Evolutionary conservation across 2,797 vertebrate genomes (phyloP).

Genomic region (Phrynocephalus guinanensis): DNA sequence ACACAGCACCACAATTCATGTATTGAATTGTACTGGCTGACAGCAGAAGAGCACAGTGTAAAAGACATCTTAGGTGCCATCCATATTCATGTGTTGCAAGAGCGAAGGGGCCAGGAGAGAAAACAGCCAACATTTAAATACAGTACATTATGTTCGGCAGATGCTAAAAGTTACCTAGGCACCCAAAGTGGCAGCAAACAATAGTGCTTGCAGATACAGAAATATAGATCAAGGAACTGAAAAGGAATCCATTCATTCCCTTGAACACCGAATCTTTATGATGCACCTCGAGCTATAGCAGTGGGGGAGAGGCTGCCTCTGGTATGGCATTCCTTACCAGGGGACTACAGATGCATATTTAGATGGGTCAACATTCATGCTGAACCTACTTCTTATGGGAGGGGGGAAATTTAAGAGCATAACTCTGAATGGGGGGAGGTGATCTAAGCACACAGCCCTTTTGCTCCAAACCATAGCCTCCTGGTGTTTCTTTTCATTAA

Average conservation of each 20-base stretch:
- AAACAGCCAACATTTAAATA: neutral
- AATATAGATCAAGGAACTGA: neutral
- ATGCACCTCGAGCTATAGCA: too few species aligned
- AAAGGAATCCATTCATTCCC: neutral
- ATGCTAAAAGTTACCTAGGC: neutral
- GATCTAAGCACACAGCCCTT: neutral
- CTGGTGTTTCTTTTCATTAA: neutral
- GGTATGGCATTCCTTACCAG: too few species aligned
- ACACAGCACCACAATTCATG: neutral
- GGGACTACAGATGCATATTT: too few species aligned
- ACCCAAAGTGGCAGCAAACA: too few species aligned
- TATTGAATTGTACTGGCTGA: neutral
- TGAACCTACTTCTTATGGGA: too few species aligned
- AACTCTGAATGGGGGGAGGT: neutral
- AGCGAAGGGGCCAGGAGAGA: neutral
- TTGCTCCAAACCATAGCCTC: neutral
- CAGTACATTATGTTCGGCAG: neutral
- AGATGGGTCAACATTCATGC: too few species aligned
- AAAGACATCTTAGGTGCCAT: neutral
- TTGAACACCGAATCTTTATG: too few species aligned
- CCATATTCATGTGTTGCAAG: neutral
- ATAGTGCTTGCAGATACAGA: neutral
- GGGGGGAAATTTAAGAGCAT: too few species aligned
- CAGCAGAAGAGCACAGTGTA: neutral
- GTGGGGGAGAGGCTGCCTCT: too few species aligned